phyloP scores from a whole-genome alignment of 2,113 vertebrate species.

The Ibidorhyncha struthersii region DNA sequence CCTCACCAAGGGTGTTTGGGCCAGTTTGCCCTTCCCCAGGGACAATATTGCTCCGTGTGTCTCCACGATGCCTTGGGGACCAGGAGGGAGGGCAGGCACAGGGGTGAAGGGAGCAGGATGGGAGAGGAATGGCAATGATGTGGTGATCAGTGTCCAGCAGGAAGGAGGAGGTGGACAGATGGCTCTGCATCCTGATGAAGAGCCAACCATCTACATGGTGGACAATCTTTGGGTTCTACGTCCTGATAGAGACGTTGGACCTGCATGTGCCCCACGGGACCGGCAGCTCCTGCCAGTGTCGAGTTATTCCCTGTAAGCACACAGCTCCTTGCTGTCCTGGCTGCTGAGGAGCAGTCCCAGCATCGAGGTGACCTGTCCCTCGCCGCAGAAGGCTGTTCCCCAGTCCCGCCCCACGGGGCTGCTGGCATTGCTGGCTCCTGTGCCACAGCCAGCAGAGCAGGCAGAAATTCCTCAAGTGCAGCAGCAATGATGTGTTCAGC shows the following conservation, averaged over 20 bases:
- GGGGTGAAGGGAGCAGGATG: rapidly evolving
- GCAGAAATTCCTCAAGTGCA: neutral
- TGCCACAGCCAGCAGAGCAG: neutral
- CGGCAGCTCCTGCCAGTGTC: neutral
- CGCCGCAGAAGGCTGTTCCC: rapidly evolving
- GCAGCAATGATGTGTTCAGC: neutral
- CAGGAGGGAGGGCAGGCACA: neutral
- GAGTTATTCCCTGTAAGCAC: neutral
- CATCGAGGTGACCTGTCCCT: neutral
- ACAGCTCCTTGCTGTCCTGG: rapidly evolving
- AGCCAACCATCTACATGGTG: neutral
- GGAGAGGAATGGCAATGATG: neutral
- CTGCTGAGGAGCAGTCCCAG: neutral
- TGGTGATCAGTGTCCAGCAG: neutral
- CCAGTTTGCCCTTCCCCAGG: neutral
- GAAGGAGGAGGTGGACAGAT: neutral
- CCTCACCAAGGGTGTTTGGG: neutral
- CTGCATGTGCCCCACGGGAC: neutral
- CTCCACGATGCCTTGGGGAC: neutral
- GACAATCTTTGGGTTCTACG: neutral
- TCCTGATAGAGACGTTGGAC: neutral
- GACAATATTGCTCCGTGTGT: neutral
- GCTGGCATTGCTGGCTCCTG: neutral
- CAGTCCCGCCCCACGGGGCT: neutral
- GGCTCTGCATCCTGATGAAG: neutral